Percentiles rank a stretch among this genome's conserved stretches.
Conservation (phyloP, 2,888 invertebrate species). For the Furcula furcula region DNA sequence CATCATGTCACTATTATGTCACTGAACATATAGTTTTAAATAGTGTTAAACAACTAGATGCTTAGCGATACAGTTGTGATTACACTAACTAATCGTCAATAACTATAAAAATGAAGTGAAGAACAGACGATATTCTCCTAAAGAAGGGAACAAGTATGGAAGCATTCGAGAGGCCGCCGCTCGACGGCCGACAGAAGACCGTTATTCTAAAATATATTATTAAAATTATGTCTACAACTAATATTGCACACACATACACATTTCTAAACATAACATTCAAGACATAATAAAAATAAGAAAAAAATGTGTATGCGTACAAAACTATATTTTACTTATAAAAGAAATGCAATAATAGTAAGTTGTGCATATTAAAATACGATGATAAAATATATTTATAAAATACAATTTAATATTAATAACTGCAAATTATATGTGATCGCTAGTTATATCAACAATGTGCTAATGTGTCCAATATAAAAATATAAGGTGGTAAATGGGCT, state of each 20-base stretch:
- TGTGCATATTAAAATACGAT: constrained; percentile 77
- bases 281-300: constrained; percentile 53
- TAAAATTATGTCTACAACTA: constrained; percentile 71
- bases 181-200: constrained; percentile 35
- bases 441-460: constrained; percentile 61
- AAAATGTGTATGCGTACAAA: constrained; percentile 80
- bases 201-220: constrained; percentile 62
- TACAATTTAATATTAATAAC: constrained; percentile 71
- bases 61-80: constrained; percentile 72
- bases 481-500: constrained; percentile 18
- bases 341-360: constrained; percentile 75
- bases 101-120: constrained; percentile 53
- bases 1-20: constrained; percentile 80
- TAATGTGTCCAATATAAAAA: constrained; percentile 47
- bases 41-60: constrained; percentile 70
- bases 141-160: constrained; percentile 66
- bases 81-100: constrained; percentile 74
- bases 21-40: constrained; percentile 69
- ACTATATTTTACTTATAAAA: constrained; percentile 57
- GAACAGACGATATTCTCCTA: constrained; percentile 51
- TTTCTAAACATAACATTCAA: constrained; percentile 64
- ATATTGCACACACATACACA: constrained; percentile 83
- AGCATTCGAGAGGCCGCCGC: constrained; percentile 43
- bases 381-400: constrained; percentile 79
- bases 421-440: constrained; percentile 70